Conservation (phyloP, 1,140 invertebrate genomes). For the Colletes latitarsis region DNA sequence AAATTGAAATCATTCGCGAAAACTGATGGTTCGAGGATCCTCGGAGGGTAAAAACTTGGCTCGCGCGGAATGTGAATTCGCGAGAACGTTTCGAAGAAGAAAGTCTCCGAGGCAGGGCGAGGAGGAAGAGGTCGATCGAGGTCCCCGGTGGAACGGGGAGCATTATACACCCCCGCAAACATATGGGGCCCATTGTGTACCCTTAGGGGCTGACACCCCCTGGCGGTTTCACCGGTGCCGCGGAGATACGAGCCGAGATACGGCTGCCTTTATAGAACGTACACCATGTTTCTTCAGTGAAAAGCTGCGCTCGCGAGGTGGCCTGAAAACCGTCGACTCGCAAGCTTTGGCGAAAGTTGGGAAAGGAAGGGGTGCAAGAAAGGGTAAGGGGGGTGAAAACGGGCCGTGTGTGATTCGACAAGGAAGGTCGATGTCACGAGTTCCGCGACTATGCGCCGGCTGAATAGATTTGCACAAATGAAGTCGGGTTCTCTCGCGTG, state of each 20-base stretch:
- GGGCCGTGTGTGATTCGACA: constrained; percentile 45
- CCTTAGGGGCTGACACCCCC: constrained; percentile 61
- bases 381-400: not conserved
- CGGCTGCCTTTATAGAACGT: constrained; percentile 68
- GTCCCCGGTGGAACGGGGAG: constrained; percentile 47
- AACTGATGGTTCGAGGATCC: too few species aligned
- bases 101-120: not conserved
- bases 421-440: constrained; percentile 54
- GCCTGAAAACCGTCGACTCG: constrained; percentile 55
- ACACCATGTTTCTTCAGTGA: constrained; percentile 74
- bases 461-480: constrained; percentile 61
- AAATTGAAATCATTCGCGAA: too few species aligned
- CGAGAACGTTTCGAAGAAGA: constrained; percentile 25
- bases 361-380: constrained; percentile 13
- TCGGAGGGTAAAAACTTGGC: too few species aligned
- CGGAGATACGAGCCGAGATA: constrained; percentile 73
- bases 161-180: constrained; percentile 74
- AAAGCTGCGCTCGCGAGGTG: constrained; percentile 55
- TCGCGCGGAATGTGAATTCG: too few species aligned
- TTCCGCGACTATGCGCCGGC: constrained; percentile 48
- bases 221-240: constrained; percentile 62
- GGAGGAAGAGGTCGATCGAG: constrained; percentile 43
- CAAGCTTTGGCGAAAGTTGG: constrained; percentile 9
- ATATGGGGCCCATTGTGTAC: constrained; percentile 74
- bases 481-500: constrained; percentile 21